Percentiles rank a stretch among this genome's conserved stretches.
Conservation (phyloP, 2,113 vertebrate species). For the Laticauda laticaudata region DNA sequence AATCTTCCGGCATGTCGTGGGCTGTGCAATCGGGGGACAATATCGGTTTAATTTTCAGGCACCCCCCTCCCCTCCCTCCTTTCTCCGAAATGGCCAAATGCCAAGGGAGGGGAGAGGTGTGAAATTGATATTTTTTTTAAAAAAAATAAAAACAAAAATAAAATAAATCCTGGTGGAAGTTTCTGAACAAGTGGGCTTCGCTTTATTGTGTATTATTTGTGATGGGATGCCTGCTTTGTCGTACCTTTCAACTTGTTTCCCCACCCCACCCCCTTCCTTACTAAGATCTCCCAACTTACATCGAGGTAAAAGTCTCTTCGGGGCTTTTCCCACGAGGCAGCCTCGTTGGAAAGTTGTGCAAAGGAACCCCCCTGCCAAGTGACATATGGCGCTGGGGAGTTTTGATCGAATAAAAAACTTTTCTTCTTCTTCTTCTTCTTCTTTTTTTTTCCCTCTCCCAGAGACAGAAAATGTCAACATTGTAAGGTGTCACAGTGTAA, state of each 20-base stretch:
- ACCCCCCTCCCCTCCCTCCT: neutral
- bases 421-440: accelerated
- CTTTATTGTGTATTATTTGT: neutral
- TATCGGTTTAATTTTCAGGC: neutral
- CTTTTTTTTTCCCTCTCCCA: neutral
- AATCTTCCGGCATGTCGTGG: neutral
- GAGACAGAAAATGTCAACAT: neutral
- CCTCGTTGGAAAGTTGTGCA: neutral
- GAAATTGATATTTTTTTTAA: neutral
- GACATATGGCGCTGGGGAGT: neutral
- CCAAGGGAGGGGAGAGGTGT: neutral
- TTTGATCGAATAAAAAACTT: neutral
- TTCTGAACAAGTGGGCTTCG: neutral
- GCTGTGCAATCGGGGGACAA: neutral
- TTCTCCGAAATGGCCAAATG: neutral
- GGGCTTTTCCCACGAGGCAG: neutral
- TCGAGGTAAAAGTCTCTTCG: neutral
- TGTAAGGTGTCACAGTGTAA: neutral
- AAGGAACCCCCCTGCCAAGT: neutral
- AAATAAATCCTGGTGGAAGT: neutral
- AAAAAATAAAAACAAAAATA: too few relatives aligned
- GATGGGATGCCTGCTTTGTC: neutral
- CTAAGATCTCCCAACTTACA: neutral
- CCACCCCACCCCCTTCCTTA: too few relatives aligned
- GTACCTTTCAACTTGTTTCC: neutral